Base-by-base conservation (phyloP, 2,797 vertebrate genomes). In the Mergus octosetaceus region DNA sequence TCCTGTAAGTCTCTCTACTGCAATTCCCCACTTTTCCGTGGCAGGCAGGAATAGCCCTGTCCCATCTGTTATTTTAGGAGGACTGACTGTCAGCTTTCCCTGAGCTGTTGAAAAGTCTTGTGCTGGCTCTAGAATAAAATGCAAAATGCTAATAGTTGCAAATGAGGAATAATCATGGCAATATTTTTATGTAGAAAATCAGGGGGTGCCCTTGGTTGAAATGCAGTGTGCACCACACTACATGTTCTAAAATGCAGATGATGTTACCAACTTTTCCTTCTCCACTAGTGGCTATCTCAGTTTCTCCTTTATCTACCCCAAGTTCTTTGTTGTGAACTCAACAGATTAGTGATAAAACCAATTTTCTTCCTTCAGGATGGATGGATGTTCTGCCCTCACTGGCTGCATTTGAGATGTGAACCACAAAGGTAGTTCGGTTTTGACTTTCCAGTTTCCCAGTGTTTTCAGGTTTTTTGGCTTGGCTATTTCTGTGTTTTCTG, bases 51-150 rank as follows among this genome's bases (percentile, higher is more conserved):
- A 32, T 71, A 72, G 74, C 60, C 61, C 39, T 65, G 39, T 34
- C 80, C 84, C 92, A 93, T 93, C 94, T 94, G 85, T 90, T 94
- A 43, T 91, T 95, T 93, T 62, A 93, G 87, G 41, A 91, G n/a
- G 24, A 38, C 4, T 77, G 89, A 64, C 62, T 88, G 73, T 62
- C 76, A 86, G 3, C 72, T 88, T 88, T 93, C 68, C 18, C 56
- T 90, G 80, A 91, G 73, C 30, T 2, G 0, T 51, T 61, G 28
- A 89, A 85, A 88, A 90, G n/a, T 36, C 58, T 57, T 54, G 34
- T 77, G 57, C 25, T 95, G 45, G 28, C 49, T 90, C 28, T 65
- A 83, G 64, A 83, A 92, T 58, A 80, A 94, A 93, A 95, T 62
- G 41, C 24, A 54, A 74, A 94, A 49, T 58, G 13, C 61, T 90